phyloP scores from a whole-genome alignment of 2,797 vertebrate species.

The Gephyroberyx darwinii region DNA sequence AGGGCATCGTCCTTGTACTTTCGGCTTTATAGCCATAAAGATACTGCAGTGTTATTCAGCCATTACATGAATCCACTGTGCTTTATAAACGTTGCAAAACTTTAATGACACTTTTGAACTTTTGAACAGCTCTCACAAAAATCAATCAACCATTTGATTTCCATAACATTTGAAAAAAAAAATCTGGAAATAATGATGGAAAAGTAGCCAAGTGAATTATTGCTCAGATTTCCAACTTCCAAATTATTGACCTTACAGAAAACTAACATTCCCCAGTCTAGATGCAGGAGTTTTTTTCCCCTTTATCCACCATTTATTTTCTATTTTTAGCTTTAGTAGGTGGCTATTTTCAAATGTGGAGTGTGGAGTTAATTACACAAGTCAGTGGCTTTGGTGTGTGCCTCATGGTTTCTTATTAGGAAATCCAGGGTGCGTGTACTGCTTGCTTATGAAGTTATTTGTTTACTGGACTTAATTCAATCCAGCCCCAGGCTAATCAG shows the following conservation, averaged over 20 bases:
- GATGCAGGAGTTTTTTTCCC: conserved; percentile 74
- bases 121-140: not conserved
- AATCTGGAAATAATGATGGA: conserved; percentile 17
- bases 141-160: conserved; percentile 5
- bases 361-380: conserved; percentile 74
- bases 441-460: conserved; percentile 64
- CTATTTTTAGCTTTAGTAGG: conserved; percentile 48
- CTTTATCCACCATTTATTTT: conserved; percentile 40
- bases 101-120: not conserved
- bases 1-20: conserved; percentile 1
- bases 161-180: conserved; percentile 6
- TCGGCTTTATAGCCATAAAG: conserved; percentile 1
- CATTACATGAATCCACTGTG: conserved; percentile 4
- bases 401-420: conserved; percentile 67
- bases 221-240: conserved; percentile 71
- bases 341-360: conserved; percentile 59
- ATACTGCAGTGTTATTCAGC: conserved; percentile 9
- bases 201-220: conserved; percentile 37
- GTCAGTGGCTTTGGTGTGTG: conserved; percentile 62
- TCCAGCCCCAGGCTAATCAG: conserved; percentile 46
- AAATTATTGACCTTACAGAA: conserved; percentile 73
- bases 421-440: conserved; percentile 45
- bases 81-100: conserved; percentile 1
- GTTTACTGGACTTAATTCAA: conserved; percentile 63
- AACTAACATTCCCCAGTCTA: conserved; percentile 72